These are phyloP conservation scores for Vanacampus margaritifer DNA, from an alignment of 2,113 vertebrate species.

Conservation along the genomic window DNA sequence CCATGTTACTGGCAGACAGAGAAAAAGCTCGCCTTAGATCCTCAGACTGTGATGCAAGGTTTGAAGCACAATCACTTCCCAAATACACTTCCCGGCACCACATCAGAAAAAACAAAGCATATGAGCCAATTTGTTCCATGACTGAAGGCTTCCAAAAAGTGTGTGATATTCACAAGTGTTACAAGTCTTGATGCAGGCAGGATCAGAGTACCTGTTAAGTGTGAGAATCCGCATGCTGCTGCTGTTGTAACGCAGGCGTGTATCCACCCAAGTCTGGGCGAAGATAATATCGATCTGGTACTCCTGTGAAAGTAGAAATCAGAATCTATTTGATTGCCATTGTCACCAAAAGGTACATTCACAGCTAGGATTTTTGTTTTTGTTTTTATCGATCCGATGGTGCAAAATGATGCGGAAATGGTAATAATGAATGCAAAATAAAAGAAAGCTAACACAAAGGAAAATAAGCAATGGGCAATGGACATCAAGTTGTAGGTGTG, in stretches of 20 bases:
- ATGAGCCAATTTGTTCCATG: conserved; percentile 56
- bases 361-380: no score
- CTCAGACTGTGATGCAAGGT: neutral
- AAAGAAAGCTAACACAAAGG: no score
- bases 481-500: no score
- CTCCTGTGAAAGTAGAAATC: conserved; percentile 74
- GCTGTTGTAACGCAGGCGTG: conserved; percentile 89
- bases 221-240: conserved; percentile 93
- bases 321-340: conserved; percentile 6
- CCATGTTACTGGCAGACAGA: conserved; percentile 85
- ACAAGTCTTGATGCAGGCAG: neutral
- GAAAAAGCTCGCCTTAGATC: neutral
- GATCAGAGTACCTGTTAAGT: conserved; percentile 74
- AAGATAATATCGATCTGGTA: conserved; percentile 99
- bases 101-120: conserved; percentile 37
- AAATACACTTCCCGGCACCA: no score
- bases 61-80: neutral
- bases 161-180: neutral
- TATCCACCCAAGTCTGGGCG: conserved; percentile 95
- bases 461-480: no score
- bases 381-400: no score
- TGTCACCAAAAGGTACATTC: no score
- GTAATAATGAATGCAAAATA: no score
- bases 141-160: conserved; percentile 35
- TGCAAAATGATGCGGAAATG: no score